Conservation (phyloP, 2,113 vertebrate species). For the Pelusios castaneus region DNA sequence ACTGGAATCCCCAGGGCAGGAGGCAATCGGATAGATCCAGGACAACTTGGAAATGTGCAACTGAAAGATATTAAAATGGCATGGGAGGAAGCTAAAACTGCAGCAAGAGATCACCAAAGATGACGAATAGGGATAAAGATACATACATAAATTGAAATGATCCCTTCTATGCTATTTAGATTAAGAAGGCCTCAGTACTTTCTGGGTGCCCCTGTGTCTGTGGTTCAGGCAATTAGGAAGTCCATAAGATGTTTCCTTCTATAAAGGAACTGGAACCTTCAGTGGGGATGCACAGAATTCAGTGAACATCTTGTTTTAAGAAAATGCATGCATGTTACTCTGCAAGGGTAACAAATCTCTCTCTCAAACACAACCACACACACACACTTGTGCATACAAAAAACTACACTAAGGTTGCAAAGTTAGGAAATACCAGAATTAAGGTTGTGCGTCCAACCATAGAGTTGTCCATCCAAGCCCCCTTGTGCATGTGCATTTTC, state of each 20-base stretch:
- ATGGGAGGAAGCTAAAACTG: too few species aligned
- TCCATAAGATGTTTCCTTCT: background rate
- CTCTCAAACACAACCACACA: too few species aligned
- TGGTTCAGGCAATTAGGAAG: background rate
- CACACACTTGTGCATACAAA: too few species aligned
- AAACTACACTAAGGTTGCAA: background rate
- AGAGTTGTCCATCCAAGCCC: background rate
- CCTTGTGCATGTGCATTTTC: background rate
- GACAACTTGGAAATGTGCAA: too few species aligned
- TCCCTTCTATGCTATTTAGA: rapidly evolving
- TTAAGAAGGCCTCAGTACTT: background rate
- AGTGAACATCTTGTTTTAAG: rapidly evolving
- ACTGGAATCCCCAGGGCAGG: too few species aligned
- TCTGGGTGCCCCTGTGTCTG: rapidly evolving
- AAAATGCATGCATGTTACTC: background rate
- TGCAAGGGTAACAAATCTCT: background rate
- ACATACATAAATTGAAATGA: rapidly evolving
- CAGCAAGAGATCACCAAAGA: too few species aligned
- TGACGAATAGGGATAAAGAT: background rate
- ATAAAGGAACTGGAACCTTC: too few species aligned
- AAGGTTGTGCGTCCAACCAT: background rate
- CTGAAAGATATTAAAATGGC: too few species aligned
- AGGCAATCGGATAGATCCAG: too few species aligned
- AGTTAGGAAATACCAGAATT: background rate
- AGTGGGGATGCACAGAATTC: background rate